These are phyloP conservation scores for Drosophila bipectinata DNA, from an alignment of 1,140 invertebrate genomes.

Conservation along the genomic window DNA sequence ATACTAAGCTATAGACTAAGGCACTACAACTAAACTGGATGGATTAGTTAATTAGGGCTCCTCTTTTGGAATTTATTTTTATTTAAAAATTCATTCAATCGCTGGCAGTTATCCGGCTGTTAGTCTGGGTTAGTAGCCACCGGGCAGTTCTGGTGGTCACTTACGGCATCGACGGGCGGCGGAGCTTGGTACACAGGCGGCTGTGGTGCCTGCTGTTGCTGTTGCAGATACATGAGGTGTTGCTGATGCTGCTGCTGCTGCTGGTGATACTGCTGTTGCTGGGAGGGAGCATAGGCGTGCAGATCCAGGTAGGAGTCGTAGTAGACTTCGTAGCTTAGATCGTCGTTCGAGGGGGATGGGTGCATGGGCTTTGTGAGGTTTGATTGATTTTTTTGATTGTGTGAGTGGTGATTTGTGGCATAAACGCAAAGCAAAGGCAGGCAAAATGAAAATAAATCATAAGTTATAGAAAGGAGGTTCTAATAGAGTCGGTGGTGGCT, in stretches of 20 bases:
- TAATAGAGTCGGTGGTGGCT: constrained; percentile 25
- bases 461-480: constrained; percentile 32
- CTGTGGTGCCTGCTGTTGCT: constrained; percentile 35
- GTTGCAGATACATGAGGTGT: constrained; percentile 8
- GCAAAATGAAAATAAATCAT: constrained; percentile 62
- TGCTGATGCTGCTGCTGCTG: constrained; percentile 43
- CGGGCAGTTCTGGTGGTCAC: constrained; percentile 45
- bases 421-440: constrained; percentile 51
- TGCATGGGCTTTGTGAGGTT: constrained; percentile 54
- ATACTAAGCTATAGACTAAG: constrained; percentile 35
- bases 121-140: constrained; percentile 56
- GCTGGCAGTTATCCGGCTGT: constrained; percentile 16
- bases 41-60: constrained; percentile 2
- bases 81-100: neutral
- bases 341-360: constrained; percentile 46
- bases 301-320: constrained; percentile 76
- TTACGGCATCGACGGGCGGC: constrained; percentile 71
- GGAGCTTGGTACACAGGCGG: constrained; percentile 64
- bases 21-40: constrained; percentile 49
- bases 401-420: constrained; percentile 35
- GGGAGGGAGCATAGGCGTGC: constrained; percentile 64
- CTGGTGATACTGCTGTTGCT: constrained; percentile 45
- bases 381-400: constrained; percentile 5
- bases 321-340: constrained; percentile 67
- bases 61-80: neutral